Evolutionary conservation across 2,888 invertebrate genomes (phyloP).

Genomic region (Electrophaes corylata): DNA sequence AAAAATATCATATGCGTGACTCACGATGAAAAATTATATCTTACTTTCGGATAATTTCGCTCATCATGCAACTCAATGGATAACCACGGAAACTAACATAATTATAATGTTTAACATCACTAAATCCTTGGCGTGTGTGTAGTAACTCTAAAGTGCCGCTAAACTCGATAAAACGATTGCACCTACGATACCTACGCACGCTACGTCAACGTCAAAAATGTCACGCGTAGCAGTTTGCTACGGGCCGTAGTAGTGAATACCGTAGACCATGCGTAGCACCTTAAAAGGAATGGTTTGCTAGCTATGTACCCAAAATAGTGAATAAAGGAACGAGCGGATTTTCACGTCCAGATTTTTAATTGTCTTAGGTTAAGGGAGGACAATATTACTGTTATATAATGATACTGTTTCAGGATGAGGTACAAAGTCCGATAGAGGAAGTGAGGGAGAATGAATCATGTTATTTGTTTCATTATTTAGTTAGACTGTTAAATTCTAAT

Average conservation of each 20-base stretch:
- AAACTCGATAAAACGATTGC: not conserved
- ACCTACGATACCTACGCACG: not conserved
- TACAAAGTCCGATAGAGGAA: slow-evolving; percentile 28
- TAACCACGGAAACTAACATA: too few species aligned
- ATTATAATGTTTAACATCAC: too few species aligned
- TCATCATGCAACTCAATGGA: too few species aligned
- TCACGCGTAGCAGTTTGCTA: not conserved
- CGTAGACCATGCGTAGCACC: slow-evolving; percentile 10
- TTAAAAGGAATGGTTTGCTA: slow-evolving; percentile 6
- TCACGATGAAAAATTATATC: too few species aligned
- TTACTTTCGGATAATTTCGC: too few species aligned
- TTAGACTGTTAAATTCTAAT: slow-evolving; percentile 19
- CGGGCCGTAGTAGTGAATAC: not conserved
- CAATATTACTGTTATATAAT: too few species aligned
- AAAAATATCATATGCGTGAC: too few species aligned
- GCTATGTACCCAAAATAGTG: not conserved
- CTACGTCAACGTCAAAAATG: not conserved
- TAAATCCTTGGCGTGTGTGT: too few species aligned
- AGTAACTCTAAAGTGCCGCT: too few species aligned
- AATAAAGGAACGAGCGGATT: not conserved
- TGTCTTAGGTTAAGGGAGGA: slow-evolving; percentile 16
- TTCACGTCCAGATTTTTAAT: slow-evolving; percentile 6
- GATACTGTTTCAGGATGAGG: slow-evolving; percentile 32
- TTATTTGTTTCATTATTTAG: slow-evolving; percentile 28
- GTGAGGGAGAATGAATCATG: slow-evolving; percentile 28